A percentile compares a stretch with the other conserved stretches of the same genome.
Evolutionary conservation across 2,888 invertebrate genomes (phyloP).

Genomic region (Watsonalla cultraria): DNA sequence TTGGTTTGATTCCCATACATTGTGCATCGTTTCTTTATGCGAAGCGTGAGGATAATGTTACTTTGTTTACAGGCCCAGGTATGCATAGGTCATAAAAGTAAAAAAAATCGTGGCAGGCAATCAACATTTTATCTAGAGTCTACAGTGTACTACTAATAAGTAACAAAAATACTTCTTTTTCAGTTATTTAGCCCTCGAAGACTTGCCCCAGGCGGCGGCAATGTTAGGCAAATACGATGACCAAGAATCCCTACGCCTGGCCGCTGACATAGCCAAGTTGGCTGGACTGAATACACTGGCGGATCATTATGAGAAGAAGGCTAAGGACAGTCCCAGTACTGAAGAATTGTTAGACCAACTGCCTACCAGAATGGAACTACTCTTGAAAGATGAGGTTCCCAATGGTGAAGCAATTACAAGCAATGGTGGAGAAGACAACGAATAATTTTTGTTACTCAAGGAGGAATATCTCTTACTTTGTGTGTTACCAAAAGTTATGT

Average conservation of each 20-base stretch:
- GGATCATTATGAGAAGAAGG: conserved; percentile 43
- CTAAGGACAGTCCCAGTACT: conserved; percentile 10
- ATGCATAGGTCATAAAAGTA: too few relatives aligned
- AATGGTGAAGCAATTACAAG: conserved; percentile 3
- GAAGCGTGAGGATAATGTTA: too few relatives aligned
- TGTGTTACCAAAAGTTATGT: background rate
- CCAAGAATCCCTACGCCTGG: conserved; percentile 73
- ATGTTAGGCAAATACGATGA: conserved; percentile 76
- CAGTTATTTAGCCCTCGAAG: conserved; percentile 79
- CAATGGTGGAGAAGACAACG: background rate
- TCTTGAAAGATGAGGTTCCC: conserved; percentile 19
- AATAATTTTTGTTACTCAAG: background rate
- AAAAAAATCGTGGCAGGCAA: too few relatives aligned
- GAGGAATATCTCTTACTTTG: too few relatives aligned
- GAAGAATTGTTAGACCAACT: conserved; percentile 31
- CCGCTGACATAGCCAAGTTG: conserved; percentile 78
- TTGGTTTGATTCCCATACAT: too few relatives aligned
- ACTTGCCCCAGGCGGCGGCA: conserved; percentile 80
- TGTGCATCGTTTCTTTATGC: too few relatives aligned
- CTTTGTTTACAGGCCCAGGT: too few relatives aligned
- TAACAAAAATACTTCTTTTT: conserved; percentile 18
- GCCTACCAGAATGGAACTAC: conserved; percentile 40
- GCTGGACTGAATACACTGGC: conserved; percentile 61
- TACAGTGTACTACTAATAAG: too few relatives aligned
- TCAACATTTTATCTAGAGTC: too few relatives aligned